These are phyloP conservation scores for Phrixothrix hirtus DNA, from an alignment of 2,888 invertebrate species.

Conservation along the genomic window DNA sequence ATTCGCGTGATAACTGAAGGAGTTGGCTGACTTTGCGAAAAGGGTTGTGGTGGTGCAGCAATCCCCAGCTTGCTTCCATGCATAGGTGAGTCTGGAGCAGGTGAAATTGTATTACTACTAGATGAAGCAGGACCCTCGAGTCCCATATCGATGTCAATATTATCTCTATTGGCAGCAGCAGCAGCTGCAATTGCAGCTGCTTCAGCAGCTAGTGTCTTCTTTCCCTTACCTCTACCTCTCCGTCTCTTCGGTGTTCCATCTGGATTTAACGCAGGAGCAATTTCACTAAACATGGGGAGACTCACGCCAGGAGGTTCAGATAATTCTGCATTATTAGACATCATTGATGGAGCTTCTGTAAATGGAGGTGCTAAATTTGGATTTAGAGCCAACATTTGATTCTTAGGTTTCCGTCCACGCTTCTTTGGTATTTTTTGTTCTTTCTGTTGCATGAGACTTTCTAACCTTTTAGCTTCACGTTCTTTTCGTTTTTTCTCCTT, in stretches of 20 bases:
- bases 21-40: conserved; percentile 57
- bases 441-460: conserved; percentile 46
- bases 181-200: conserved; percentile 57
- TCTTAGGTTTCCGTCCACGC: conserved; percentile 46
- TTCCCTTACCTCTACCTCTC: conserved; percentile 55
- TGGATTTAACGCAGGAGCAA: conserved; percentile 36
- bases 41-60: conserved; percentile 59
- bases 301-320: conserved; percentile 51
- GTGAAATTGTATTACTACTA: conserved; percentile 47
- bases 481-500: conserved; percentile 62
- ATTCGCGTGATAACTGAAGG: conserved; percentile 67
- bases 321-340: conserved; percentile 44
- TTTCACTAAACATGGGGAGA: conserved; percentile 47
- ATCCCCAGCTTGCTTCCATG: conserved; percentile 47
- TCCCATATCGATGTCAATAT: conserved; percentile 32
- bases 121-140: conserved; percentile 36
- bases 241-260: conserved; percentile 51
- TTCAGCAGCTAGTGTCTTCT: conserved; percentile 57
- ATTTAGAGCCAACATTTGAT: conserved; percentile 1
- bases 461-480: conserved; percentile 49
- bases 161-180: conserved; percentile 52
- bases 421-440: conserved; percentile 53
- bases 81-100: conserved; percentile 41
- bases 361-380: conserved; percentile 9
- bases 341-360: conserved; percentile 10